phyloP scores from a whole-genome alignment of 64 coral and sea anemone genomes.

The Pachyseris speciosa region DNA sequence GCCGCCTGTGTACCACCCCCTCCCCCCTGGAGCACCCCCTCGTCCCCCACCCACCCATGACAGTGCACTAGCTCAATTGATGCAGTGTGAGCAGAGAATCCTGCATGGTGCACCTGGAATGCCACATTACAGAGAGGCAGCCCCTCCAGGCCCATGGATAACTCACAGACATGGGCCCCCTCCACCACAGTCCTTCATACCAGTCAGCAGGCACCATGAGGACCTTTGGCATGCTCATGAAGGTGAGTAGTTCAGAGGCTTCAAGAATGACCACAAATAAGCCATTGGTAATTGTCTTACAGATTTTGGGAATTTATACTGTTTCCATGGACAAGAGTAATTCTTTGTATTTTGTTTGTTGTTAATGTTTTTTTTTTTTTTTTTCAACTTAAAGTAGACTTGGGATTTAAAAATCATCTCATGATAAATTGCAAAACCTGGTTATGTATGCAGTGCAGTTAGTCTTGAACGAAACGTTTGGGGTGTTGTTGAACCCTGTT shows the following conservation, averaged over 20 bases:
- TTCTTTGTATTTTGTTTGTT: too few species aligned
- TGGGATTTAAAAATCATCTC: too few species aligned
- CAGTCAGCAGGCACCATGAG: constrained; percentile 6
- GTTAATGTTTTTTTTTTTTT: too few species aligned
- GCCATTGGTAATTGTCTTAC: too few species aligned
- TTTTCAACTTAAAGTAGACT: too few species aligned
- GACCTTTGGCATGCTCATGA: constrained; percentile 41
- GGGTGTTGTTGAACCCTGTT: too few species aligned
- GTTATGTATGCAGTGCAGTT: too few species aligned
- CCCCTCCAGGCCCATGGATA: constrained; percentile 59
- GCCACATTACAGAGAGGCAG: constrained; percentile 67
- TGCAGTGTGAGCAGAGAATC: constrained; percentile 93
- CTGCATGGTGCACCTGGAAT: constrained; percentile 45
- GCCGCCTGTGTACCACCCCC: constrained; percentile 34
- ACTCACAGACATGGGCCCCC: constrained; percentile 52
- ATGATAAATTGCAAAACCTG: too few species aligned
- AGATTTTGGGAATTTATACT: too few species aligned
- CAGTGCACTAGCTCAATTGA: constrained; percentile 86
- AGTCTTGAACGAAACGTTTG: too few species aligned
- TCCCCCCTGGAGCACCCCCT: constrained; percentile 32
- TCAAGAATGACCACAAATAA: too few species aligned
- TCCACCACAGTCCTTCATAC: constrained; percentile 49
- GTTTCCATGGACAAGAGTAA: too few species aligned
- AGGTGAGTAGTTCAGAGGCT: neutral
- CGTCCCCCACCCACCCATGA: constrained; percentile 46